A percentile compares a stretch with the other conserved stretches of the same genome.
Conservation (phyloP, 1,140 invertebrate species). For the Musca domestica region DNA sequence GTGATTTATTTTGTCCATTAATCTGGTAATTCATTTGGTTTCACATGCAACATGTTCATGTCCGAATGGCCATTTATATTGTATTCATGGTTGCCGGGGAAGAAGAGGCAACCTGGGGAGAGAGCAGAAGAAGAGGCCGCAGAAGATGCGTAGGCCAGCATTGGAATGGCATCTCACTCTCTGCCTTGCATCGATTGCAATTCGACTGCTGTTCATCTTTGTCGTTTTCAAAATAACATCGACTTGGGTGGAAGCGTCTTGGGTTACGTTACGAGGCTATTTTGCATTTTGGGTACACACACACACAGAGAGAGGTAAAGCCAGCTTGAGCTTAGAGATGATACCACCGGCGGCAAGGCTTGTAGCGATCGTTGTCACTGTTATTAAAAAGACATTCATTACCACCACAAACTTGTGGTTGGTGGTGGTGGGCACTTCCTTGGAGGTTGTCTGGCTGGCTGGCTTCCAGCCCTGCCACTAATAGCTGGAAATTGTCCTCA, state of each 20-base stretch:
- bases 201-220: slow-evolving; percentile 54
- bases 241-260: not conserved
- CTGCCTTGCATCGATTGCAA: slow-evolving; percentile 47
- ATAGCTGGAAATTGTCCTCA: not conserved
- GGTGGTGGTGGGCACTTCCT: slow-evolving; percentile 1
- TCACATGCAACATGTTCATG: slow-evolving; percentile 26
- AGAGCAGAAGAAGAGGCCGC: not conserved
- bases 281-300: slow-evolving; percentile 5
- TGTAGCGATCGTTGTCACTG: slow-evolving; percentile 52
- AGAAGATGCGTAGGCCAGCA: slow-evolving; percentile 4
- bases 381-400: slow-evolving; percentile 55
- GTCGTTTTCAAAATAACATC: slow-evolving; percentile 10
- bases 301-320: too few species aligned
- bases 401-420: slow-evolving; percentile 32
- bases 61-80: slow-evolving; percentile 10
- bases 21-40: slow-evolving; percentile 54
- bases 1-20: slow-evolving; percentile 55
- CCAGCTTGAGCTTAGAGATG: slow-evolving; percentile 29
- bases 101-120: not conserved
- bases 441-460: not conserved
- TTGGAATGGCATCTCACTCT: not conserved
- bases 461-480: not conserved
- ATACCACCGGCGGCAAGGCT: slow-evolving; percentile 4
- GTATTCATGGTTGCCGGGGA: not conserved
- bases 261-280: too few species aligned